These are phyloP conservation scores for Drosophila melanocephala DNA, from an alignment of 2,888 invertebrate species.

Conservation along the genomic window DNA sequence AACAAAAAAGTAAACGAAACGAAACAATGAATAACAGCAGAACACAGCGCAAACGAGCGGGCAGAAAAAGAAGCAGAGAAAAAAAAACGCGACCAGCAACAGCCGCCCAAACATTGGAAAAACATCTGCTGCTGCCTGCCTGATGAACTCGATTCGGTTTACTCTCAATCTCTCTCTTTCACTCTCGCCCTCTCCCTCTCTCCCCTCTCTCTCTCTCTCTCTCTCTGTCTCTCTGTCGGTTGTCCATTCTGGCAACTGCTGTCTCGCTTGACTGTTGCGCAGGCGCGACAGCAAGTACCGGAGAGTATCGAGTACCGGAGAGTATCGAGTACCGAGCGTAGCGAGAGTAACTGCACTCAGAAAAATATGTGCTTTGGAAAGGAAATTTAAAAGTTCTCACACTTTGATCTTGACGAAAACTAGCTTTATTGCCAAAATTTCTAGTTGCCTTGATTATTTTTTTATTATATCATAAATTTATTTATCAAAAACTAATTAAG, in stretches of 20 bases:
- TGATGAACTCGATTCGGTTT: constrained; percentile 72
- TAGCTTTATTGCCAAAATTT: not conserved
- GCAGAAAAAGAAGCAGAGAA: constrained; percentile 14
- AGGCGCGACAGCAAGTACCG: constrained; percentile 36
- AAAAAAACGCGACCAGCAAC: constrained; percentile 59
- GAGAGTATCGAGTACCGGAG: constrained; percentile 32
- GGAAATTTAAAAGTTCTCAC: not conserved
- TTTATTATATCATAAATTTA: not conserved
- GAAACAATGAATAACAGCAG: constrained; percentile 43
- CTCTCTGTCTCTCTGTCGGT: not conserved
- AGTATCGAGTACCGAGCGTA: constrained; percentile 27
- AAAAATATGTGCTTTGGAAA: not conserved
- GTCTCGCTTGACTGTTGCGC: constrained; percentile 66
- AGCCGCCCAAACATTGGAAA: constrained; percentile 76
- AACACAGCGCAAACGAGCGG: constrained; percentile 28
- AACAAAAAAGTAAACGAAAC: constrained; percentile 11
- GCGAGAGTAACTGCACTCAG: constrained; percentile 27
- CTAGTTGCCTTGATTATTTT: not conserved
- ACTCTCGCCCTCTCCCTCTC: constrained; percentile 7
- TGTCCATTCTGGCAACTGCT: constrained; percentile 31
- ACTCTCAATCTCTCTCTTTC: constrained; percentile 25
- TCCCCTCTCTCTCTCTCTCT: constrained; percentile 24
- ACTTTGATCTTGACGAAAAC: not conserved
- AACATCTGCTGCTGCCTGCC: constrained; percentile 82
- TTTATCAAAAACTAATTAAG: not conserved